phyloP scores from a whole-genome alignment of 2,797 vertebrate species.

The Arrhamphus sclerolepis region DNA sequence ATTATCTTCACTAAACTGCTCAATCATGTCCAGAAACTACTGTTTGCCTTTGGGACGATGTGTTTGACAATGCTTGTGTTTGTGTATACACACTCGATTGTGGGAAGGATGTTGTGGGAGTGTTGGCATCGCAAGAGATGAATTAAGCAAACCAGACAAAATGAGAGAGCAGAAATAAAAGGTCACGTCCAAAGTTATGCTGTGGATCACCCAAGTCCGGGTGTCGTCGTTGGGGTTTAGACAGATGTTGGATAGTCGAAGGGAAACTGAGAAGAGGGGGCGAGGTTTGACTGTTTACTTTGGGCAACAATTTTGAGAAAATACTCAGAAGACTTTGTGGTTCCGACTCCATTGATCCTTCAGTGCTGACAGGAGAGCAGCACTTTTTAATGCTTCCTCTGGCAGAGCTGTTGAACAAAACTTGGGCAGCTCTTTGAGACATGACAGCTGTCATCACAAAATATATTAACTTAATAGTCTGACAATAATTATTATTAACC shows the following conservation, averaged over 20 bases:
- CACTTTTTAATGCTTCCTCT: constrained; percentile 10
- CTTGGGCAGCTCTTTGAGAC: constrained; percentile 18
- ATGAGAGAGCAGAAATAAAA: constrained; percentile 41
- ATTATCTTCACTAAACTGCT: constrained; percentile 46
- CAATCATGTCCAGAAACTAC: constrained; percentile 49
- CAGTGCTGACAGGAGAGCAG: constrained; percentile 15
- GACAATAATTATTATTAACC: too few species aligned
- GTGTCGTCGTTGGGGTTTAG: constrained; percentile 36
- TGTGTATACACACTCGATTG: constrained; percentile 35
- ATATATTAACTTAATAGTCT: background rate
- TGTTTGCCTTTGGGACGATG: constrained; percentile 28
- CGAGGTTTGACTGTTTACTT: constrained; percentile 46
- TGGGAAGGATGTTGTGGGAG: constrained; percentile 55
- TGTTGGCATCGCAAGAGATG: constrained; percentile 39
- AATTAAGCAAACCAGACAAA: constrained; percentile 54
- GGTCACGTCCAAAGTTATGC: constrained; percentile 36
- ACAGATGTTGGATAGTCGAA: constrained; percentile 36
- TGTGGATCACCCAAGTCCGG: constrained; percentile 24
- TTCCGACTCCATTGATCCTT: constrained; percentile 22
- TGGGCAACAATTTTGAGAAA: constrained; percentile 20
- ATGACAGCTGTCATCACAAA: constrained; percentile 14
- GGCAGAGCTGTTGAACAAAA: constrained; percentile 18
- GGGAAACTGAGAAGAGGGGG: constrained; percentile 16
- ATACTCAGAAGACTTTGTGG: constrained; percentile 15
- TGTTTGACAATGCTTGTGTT: constrained; percentile 42